Base-by-base conservation (phyloP, 2,888 invertebrate species). In the Chironomus riparius region DNA sequence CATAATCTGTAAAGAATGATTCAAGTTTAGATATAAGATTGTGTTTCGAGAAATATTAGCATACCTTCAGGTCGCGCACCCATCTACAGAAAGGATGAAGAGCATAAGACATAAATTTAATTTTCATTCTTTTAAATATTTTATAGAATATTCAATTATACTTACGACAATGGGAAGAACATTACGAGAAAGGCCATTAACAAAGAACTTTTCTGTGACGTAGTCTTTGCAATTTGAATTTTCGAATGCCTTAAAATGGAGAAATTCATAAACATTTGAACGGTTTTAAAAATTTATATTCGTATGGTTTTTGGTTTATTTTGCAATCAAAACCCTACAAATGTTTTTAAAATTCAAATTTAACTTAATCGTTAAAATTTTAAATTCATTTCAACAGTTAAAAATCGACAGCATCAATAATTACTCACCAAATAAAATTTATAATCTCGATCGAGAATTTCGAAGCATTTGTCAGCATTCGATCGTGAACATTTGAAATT, bases 161-260 rank as follows among this genome's bases (percentile, higher is more conserved):
- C 71, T 24, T 28, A 71, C 71, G 77, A 96, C 97, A 78, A 98
- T 94, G 0, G 97, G 97, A 78, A 98, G 83, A 68, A 96, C 91
- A 83, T 94, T 92, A 80, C 92, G 90, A 77, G 91, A 91, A 77
- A 97, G 86, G 77, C 96, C 97, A 82, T 97, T 97, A 75, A 97
- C 94, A 84, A 95, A 98, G 85, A 97, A 95, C 83, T 98, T 98
- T 83, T 98, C 98, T 0, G 97, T 97, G 79, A 97, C 93, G 82
- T 98, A 98, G 84, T 97, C 97, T 22, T 24, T 65, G 24, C 98
- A 98, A 81, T 97, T 97, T 47, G 97, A 97, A 84, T 98, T 98
- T 83, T 98, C 98, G 82, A 98, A 98, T 0, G 97, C 94, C 56
- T 56, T 6, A 56, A 56, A 56, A 15, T 3, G 1, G 15, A 7